phyloP scores from a whole-genome alignment of 2,113 vertebrate species.

The Alligator sinensis region DNA sequence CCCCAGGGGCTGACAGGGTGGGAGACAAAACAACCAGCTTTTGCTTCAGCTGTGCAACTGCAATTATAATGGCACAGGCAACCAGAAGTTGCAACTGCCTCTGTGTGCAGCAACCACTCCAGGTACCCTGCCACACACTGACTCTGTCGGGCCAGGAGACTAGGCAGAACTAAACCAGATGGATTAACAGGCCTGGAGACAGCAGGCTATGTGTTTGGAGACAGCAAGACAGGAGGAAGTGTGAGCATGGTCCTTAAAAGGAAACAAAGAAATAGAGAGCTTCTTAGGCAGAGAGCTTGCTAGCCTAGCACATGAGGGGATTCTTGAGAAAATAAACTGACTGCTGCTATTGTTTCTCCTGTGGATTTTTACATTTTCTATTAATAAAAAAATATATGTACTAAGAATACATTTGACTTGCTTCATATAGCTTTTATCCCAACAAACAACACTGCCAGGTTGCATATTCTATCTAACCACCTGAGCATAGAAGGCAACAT shows the following conservation, averaged over 20 bases:
- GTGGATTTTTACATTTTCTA: not conserved
- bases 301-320: not conserved
- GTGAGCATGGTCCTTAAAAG: not conserved
- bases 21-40: too few species aligned
- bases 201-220: not conserved
- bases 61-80: too few species aligned
- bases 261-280: fast-evolving
- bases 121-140: too few species aligned
- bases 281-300: not conserved
- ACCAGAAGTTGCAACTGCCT: too few species aligned
- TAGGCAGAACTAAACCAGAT: not conserved
- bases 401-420: not conserved
- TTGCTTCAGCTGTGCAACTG: too few species aligned
- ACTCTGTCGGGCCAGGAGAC: too few species aligned
- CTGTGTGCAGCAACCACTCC: too few species aligned
- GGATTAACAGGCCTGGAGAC: not conserved
- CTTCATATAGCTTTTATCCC: not conserved
- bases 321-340: not conserved
- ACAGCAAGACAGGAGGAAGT: not conserved
- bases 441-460: not conserved
- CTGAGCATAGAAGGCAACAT: not conserved
- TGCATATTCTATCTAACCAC: not conserved
- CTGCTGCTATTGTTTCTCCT: not conserved
- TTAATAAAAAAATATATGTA: not conserved
- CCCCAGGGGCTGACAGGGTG: too few species aligned